Evolutionary conservation across 2,888 invertebrate species (phyloP).

Genomic region (Asteroscopus sphinx): DNA sequence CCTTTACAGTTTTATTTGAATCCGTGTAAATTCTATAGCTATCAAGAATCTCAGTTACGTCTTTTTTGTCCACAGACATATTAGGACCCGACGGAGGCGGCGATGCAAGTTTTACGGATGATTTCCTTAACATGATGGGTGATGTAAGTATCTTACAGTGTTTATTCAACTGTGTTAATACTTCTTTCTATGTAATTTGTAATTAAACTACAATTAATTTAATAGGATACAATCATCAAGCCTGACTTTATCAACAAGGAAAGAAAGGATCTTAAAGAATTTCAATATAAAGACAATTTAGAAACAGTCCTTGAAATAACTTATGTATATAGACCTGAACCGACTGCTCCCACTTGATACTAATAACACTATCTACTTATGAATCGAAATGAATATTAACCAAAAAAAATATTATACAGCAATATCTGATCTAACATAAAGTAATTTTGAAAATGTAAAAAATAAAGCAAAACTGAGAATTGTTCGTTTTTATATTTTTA

Average conservation of each 20-base stretch:
- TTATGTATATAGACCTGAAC: conserved; percentile 62
- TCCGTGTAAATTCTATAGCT: too few species aligned
- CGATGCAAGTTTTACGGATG: conserved; percentile 72
- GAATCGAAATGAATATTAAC: conserved; percentile 8
- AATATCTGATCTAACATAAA: conserved; percentile 27
- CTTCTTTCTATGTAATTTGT: conserved; percentile 1
- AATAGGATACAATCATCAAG: conserved; percentile 40
- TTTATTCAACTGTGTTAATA: conserved; percentile 8
- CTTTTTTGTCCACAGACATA: conserved; percentile 46
- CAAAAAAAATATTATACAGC: conserved; percentile 1
- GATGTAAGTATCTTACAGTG: conserved; percentile 70
- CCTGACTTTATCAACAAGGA: conserved; percentile 12
- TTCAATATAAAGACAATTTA: conserved; percentile 46
- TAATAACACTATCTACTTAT: conserved; percentile 8
- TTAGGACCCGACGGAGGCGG: conserved; percentile 27
- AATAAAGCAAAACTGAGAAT: conserved; percentile 65
- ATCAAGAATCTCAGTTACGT: conserved; percentile 1
- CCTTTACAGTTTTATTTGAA: conserved; percentile 11
- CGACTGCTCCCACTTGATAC: conserved; percentile 65
- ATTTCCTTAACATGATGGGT: conserved; percentile 81
- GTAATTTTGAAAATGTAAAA: conserved; percentile 54
- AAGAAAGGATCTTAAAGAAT: conserved; percentile 11
- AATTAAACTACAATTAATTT: conserved; percentile 25
- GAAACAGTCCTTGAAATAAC: conserved; percentile 71
- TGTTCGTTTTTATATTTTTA: conserved; percentile 19